These are phyloP conservation scores for Philaenus spumarius DNA, from an alignment of 1,140 invertebrate genomes.

Conservation along the genomic window DNA sequence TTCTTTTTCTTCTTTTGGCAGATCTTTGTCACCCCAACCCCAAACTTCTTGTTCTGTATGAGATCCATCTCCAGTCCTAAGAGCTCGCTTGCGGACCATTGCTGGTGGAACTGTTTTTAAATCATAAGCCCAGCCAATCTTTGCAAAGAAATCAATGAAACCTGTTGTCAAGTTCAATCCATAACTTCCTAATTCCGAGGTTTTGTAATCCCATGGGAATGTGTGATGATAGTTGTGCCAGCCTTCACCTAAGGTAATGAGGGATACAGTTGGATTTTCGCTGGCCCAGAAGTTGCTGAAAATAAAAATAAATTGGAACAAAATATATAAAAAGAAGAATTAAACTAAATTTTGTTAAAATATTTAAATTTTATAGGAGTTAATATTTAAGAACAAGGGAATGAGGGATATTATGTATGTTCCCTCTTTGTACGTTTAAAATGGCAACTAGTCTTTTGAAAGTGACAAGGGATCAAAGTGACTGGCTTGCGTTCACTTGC, in stretches of 20 bases:
- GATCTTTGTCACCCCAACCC: constrained; percentile 38
- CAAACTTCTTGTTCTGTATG: constrained; percentile 20
- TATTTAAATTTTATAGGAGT: too few species aligned
- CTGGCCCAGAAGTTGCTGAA: constrained; percentile 61
- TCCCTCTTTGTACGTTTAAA: too few species aligned
- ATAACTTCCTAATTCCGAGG: constrained; percentile 55
- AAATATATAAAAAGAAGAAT: too few species aligned
- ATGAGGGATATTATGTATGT: too few species aligned
- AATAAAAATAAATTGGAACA: too few species aligned
- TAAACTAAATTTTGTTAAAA: too few species aligned
- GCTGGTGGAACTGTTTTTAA: constrained; percentile 48
- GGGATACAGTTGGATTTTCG: constrained; percentile 61
- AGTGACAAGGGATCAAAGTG: too few species aligned
- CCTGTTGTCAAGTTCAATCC: constrained; percentile 43
- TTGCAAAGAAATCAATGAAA: constrained; percentile 45
- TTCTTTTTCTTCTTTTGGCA: constrained; percentile 31
- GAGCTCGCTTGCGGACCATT: constrained; percentile 45
- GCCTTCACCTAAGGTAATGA: constrained; percentile 70
- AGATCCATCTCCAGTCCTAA: constrained; percentile 57
- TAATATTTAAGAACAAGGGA: too few species aligned
- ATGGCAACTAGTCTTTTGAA: too few species aligned
- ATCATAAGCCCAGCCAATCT: constrained; percentile 57
- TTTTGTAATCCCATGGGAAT: constrained; percentile 76
- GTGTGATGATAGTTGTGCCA: constrained; percentile 96
- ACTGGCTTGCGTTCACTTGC: too few species aligned